Evolutionary conservation across 2,113 vertebrate genomes (phyloP), one percentile per base, ranked within the genome.

Genomic region (Callocephalon fimbriatum): DNA sequence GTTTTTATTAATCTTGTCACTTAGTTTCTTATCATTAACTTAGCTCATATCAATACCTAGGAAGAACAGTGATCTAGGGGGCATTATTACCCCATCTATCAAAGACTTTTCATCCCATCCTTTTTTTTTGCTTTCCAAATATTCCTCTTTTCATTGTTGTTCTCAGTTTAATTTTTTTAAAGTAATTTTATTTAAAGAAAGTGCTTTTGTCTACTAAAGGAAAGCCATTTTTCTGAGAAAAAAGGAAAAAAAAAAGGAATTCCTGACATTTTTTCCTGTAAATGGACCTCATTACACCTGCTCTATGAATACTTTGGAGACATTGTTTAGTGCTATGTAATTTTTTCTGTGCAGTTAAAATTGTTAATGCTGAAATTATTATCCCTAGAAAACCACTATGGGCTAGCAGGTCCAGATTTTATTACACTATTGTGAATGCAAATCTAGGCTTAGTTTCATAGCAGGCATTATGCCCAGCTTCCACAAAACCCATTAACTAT

Each of bases 291-390:
- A 82, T 94, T 96, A 81, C 48, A 95, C 40, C 48, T 91, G 37
- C 35, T 93, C n/a, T 62, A 5, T 56, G 81, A 89, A 71, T 67
- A 58, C 8, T 76, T 88, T 74, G 56, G 32, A 80, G 62, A 42
- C 54, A 61, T 59, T 71, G 7, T 84, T 86, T 78, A 26, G 23
- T 73, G 58, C 47, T 45, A 10, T 88, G 62, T 66, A 66, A 65
- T 89, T 92, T 83, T 81, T 86, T 68, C 40, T 73, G 31, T 88
- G 51, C 71, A 75, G 67, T 93, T 93, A 93, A 91, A 86, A 95
- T 92, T 65, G 50, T 79, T 93, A 97, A 93, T 93, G 61, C 27
- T 92, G 44, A 95, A 96, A 96, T 95, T 94, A 81, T 95, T 95
- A 91, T 85, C 90, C 74, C 15, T 71, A 68, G 77, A 85, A 88